Percentiles rank a stretch among this genome's conserved stretches.
Evolutionary conservation across 2,113 vertebrate species (phyloP).

Genomic region (Carassius auratus): DNA sequence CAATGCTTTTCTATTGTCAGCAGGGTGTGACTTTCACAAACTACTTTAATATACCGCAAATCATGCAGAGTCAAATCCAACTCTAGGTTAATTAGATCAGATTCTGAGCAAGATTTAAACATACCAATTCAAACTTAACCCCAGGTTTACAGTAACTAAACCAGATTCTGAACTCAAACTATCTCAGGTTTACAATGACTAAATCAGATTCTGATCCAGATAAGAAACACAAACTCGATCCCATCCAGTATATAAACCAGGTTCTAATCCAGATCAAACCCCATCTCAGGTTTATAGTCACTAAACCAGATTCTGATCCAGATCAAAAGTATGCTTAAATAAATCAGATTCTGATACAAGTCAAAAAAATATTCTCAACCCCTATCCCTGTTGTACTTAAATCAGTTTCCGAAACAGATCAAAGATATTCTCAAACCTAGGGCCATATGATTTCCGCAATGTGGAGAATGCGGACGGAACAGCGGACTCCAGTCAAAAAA

Average conservation of each 20-base stretch:
- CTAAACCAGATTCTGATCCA: too few relatives aligned
- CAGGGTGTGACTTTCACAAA: constrained; percentile 32
- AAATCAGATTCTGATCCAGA: neutral
- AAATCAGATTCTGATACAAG: neutral
- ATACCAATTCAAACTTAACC: neutral
- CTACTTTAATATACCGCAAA: neutral
- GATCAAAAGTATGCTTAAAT: neutral
- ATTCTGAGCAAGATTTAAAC: neutral
- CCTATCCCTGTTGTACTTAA: neutral
- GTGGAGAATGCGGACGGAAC: too few relatives aligned
- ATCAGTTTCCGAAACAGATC: too few relatives aligned
- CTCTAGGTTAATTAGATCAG: neutral
- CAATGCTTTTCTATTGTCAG: constrained; percentile 62
- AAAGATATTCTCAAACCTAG: too few relatives aligned
- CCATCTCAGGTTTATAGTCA: too few relatives aligned
- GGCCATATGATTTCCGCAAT: too few relatives aligned
- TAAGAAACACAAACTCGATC: too few relatives aligned
- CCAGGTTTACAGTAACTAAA: neutral
- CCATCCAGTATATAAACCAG: too few relatives aligned
- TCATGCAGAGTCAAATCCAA: neutral
- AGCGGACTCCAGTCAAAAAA: too few relatives aligned
- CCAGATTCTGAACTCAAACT: neutral
- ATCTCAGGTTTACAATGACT: neutral
- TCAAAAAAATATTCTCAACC: neutral
- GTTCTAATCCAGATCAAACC: too few relatives aligned